A percentile compares a stretch with the other conserved stretches of the same genome.
phyloP scores from a whole-genome alignment of 2,888 invertebrate species.

The Euphydryas editha region DNA sequence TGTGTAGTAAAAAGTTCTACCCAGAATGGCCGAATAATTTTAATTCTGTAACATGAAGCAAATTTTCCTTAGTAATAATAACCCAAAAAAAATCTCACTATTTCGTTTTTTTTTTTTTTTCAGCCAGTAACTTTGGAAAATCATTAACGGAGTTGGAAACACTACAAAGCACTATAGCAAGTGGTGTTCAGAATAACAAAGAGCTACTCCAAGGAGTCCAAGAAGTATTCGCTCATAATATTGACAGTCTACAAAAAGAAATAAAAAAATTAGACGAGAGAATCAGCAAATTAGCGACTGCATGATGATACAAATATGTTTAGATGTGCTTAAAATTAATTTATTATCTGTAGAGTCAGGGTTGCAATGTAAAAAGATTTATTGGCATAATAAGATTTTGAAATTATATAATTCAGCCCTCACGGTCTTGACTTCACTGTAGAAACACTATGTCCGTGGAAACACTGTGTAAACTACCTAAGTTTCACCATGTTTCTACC shows the following conservation, averaged over 20 bases:
- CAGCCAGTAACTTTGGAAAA: constrained; percentile 94
- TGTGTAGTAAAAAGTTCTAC: background rate
- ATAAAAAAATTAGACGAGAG: constrained; percentile 89
- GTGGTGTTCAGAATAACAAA: constrained; percentile 90
- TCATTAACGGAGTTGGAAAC: constrained; percentile 92
- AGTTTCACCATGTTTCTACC: no score
- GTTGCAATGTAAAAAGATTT: constrained; percentile 37
- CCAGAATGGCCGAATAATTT: background rate
- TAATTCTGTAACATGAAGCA: background rate
- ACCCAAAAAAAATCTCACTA: background rate
- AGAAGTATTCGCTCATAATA: constrained; percentile 90
- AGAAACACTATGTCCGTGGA: no score
- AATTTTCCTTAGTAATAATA: background rate
- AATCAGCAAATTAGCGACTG: constrained; percentile 84
- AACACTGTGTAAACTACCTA: no score
- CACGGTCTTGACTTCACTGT: no score
- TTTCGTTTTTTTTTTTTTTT: constrained; percentile 27
- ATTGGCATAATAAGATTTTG: constrained; percentile 14
- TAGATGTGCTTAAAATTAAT: constrained; percentile 27
- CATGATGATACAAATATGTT: constrained; percentile 53
- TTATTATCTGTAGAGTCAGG: constrained; percentile 38
- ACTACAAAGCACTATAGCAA: constrained; percentile 88
- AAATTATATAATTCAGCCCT: background rate
- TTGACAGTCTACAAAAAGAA: constrained; percentile 90
- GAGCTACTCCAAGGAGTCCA: constrained; percentile 90